These are phyloP conservation scores for Monarcha castaneiventris DNA, from an alignment of 2,113 vertebrate species.

Conservation along the genomic window DNA sequence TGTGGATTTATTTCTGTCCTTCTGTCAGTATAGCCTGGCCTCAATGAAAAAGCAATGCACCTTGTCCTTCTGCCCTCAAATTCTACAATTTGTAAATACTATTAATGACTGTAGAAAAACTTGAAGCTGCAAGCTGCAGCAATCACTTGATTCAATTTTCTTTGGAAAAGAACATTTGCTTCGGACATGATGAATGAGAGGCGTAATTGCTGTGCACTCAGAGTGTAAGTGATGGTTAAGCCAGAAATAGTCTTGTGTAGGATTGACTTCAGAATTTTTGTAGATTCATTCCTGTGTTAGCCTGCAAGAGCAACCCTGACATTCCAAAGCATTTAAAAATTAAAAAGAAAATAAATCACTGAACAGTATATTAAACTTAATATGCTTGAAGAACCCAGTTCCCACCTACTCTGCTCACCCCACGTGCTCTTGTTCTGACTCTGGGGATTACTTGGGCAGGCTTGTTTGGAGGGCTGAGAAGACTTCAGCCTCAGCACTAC, in stretches of 20 bases:
- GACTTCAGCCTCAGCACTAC: not conserved
- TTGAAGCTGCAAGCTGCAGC: not conserved
- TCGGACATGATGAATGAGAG: not conserved
- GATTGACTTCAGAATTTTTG: not conserved
- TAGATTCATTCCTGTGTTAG: not conserved
- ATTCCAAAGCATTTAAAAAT: not conserved
- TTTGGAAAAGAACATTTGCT: not conserved
- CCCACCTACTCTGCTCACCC: not conserved
- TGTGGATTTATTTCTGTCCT: not conserved
- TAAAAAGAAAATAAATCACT: not conserved
- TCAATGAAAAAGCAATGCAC: not conserved
- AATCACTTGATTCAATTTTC: not conserved
- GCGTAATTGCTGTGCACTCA: not conserved
- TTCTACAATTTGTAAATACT: not conserved
- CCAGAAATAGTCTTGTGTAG: not conserved
- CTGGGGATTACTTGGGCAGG: not conserved
- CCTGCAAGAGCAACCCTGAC: not conserved
- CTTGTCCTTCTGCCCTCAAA: not conserved
- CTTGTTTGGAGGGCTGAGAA: not conserved
- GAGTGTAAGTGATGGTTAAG: not conserved
- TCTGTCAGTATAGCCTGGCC: not conserved
- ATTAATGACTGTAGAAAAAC: not conserved
- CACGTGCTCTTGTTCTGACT: not conserved
- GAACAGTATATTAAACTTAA: not conserved
- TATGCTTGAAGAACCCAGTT: not conserved